A percentile compares a stretch with the other conserved stretches of the same genome.
phyloP scores from a whole-genome alignment of 2,888 invertebrate genomes.

The Philaethria dido region DNA sequence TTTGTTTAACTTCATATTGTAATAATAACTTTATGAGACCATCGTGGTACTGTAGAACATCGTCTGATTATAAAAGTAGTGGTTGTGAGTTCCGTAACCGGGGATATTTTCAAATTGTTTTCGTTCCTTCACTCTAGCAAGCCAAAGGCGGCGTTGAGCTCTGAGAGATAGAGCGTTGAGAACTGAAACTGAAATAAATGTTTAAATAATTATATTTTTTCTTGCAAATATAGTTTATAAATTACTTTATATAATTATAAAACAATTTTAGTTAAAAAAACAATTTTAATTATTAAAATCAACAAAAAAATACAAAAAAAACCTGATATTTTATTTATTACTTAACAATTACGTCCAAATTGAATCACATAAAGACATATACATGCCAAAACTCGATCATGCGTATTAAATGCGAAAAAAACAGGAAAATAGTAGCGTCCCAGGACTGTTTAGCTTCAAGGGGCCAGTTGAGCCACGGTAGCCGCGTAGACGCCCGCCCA shows the following conservation, averaged over 20 bases:
- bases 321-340: background rate
- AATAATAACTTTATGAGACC: background rate
- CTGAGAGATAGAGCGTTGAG: no score
- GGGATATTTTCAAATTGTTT: no score
- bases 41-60: no score
- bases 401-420: constrained; percentile 20
- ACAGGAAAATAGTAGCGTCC: constrained; percentile 15
- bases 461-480: constrained; percentile 38
- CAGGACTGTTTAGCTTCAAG: constrained; percentile 28
- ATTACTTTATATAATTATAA: background rate
- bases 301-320: no score
- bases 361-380: constrained; percentile 6
- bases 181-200: no score
- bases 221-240: no score
- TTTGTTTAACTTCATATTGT: constrained; percentile 4
- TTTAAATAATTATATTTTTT: no score
- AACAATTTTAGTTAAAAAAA: background rate
- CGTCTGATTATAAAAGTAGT: no score
- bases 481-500: constrained; percentile 43
- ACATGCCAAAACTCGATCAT: constrained; percentile 6
- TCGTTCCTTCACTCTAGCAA: no score
- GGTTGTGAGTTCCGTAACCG: no score
- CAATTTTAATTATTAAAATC: no score
- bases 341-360: background rate
- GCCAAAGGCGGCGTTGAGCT: no score